Evolutionary conservation across 2,888 invertebrate species (phyloP), one percentile per base, ranked within the genome.

Genomic region (Autographa gamma): DNA sequence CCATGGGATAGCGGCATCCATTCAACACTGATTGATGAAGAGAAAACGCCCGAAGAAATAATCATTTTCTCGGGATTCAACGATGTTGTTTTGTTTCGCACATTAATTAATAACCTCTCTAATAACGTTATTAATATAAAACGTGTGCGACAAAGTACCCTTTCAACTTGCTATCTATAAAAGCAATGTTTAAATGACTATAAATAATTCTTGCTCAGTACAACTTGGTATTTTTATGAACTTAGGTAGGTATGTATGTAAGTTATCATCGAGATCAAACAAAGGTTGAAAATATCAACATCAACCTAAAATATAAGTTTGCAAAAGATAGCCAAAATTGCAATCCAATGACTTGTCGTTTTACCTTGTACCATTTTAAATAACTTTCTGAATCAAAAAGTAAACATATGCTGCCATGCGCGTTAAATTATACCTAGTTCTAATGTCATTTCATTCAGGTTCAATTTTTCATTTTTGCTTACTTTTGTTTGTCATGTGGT

Each of bases 11-110:
- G 69, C 66, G 79, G 70, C 71, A 69, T 61, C 62, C 74, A 76
- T 77, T 75, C 73, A 74, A 67, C 62, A 75, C 70, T 84, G 85
- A 84, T 79, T 80, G 70, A 83, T 84, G 74, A 69, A 69, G 73
- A 82, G 84, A 82, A 81, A 82, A 74, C 67, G 69, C 66, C 56
- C 34, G 34, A 80, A 71, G 60, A 71, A 71, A 75, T 77, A 69
- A 68, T 71, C 34, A 19, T 58, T 18, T 63, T 60, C 71, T 69
- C 13, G 69, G 54, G 61, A 67, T 69, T 59, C 66, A 69, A 71
- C 66, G 58, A 65, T 68, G 13, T 60, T 56, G 66, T 68, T 63
- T 77, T 72, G 32, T 66, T 77, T 48, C 2, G 2, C n/a, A 32
- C 60, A 72, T 80, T 80, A 77, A 63, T 76, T 60, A 76, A 59